phyloP scores from a whole-genome alignment of 2,113 vertebrate genomes.

The Pleuronectes platessa region DNA sequence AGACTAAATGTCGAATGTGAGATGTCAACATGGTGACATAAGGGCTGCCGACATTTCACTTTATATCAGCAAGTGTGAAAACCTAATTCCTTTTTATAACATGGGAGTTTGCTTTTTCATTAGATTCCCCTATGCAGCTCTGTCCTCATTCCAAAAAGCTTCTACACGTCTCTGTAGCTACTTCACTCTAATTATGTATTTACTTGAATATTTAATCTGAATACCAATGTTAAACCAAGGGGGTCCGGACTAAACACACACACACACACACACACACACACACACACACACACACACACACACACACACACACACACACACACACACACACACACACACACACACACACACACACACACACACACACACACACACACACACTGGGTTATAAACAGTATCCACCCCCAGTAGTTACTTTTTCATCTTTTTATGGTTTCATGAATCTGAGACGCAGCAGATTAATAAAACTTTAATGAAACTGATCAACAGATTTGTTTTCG shows the following conservation, averaged over 20 bases:
- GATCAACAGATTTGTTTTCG: conserved; percentile 38
- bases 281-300: background rate
- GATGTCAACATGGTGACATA: background rate
- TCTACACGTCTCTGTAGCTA: background rate
- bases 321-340: background rate
- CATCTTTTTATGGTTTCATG: conserved; percentile 21
- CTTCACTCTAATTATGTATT: conserved; percentile 6
- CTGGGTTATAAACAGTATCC: background rate
- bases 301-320: background rate
- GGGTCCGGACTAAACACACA: background rate
- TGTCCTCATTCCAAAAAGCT: background rate
- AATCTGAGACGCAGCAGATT: conserved; percentile 20
- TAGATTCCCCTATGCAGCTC: background rate
- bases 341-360: background rate
- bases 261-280: background rate
- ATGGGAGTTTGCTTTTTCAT: background rate
- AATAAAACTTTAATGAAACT: conserved; percentile 35
- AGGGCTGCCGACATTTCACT: background rate
- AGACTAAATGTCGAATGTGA: background rate
- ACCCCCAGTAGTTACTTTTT: conserved; percentile 7
- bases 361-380: background rate
- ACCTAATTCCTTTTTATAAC: background rate
- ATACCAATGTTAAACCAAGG: background rate
- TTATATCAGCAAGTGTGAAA: background rate
- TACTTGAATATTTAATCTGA: background rate